Evolutionary conservation across 2,888 invertebrate species (phyloP).

Genomic region (Calameuta idolon): DNA sequence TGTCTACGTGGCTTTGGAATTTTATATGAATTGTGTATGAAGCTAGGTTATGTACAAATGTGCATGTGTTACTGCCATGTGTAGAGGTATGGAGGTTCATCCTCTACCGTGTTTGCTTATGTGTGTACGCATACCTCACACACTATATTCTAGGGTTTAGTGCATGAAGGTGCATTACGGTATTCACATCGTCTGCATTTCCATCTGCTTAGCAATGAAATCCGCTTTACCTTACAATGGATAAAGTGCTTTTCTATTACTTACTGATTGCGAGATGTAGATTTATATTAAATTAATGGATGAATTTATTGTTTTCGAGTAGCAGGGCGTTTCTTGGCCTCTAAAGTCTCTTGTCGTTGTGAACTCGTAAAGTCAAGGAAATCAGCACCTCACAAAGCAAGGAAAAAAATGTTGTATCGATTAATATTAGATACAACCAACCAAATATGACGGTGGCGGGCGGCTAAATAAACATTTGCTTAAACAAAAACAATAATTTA

Average conservation of each 20-base stretch:
- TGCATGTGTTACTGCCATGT: background rate
- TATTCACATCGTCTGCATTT: slow-evolving; percentile 54
- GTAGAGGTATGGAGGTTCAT: background rate
- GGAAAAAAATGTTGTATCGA: background rate
- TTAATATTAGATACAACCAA: no score
- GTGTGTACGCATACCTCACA: background rate
- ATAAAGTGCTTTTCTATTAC: slow-evolving; percentile 26
- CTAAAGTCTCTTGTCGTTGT: background rate
- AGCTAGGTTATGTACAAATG: background rate
- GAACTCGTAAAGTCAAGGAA: background rate
- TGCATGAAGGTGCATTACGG: slow-evolving; percentile 51
- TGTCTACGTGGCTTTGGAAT: background rate
- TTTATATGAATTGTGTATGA: background rate
- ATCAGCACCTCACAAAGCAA: background rate
- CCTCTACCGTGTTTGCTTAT: background rate
- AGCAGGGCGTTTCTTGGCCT: background rate
- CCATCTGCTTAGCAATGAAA: slow-evolving; percentile 61
- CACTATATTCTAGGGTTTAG: slow-evolving; percentile 20
- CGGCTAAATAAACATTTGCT: background rate
- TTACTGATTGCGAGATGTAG: slow-evolving; percentile 36
- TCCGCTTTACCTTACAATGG: slow-evolving; percentile 60
- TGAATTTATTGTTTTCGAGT: background rate
- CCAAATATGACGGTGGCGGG: no score
- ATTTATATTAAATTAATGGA: background rate
- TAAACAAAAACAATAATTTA: background rate